These are phyloP conservation scores for Lepidothrix coronata DNA, from an alignment of 2,113 vertebrate genomes.

Conservation along the genomic window DNA sequence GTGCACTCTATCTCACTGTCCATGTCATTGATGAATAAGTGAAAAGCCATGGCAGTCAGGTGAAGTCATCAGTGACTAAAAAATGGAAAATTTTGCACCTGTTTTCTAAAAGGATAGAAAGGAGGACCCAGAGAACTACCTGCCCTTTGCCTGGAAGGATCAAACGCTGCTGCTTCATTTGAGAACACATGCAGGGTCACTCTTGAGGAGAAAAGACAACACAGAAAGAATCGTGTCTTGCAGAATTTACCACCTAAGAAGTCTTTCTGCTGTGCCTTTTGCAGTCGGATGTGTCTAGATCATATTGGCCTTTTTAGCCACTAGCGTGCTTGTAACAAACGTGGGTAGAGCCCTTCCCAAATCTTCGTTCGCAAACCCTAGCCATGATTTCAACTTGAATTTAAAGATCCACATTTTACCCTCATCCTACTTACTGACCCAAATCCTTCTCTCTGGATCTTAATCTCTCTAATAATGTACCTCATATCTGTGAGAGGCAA, in stretches of 20 bases:
- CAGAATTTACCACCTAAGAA: too few relatives aligned
- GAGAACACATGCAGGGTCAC: too few relatives aligned
- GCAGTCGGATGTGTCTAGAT: too few relatives aligned
- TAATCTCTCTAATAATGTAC: background rate
- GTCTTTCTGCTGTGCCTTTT: too few relatives aligned
- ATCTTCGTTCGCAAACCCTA: too few relatives aligned
- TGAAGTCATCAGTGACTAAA: background rate
- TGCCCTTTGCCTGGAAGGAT: rapidly evolving
- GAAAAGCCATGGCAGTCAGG: background rate
- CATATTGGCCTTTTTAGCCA: too few relatives aligned
- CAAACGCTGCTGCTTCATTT: too few relatives aligned
- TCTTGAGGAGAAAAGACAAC: too few relatives aligned
- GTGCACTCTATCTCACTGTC: background rate
- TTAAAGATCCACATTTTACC: background rate
- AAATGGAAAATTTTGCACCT: background rate
- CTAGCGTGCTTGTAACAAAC: too few relatives aligned
- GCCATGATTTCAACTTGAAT: background rate
- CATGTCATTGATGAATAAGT: background rate
- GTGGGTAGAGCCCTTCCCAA: too few relatives aligned
- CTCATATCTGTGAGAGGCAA: background rate
- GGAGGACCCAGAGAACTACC: background rate
- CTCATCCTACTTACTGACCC: background rate
- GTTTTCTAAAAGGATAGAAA: background rate
- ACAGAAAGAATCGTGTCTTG: too few relatives aligned
- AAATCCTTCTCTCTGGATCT: background rate